A percentile compares a stretch with the other conserved stretches of the same genome.
Conservation (phyloP, 2,888 invertebrate genomes). For the Nephrotoma flavescens region DNA sequence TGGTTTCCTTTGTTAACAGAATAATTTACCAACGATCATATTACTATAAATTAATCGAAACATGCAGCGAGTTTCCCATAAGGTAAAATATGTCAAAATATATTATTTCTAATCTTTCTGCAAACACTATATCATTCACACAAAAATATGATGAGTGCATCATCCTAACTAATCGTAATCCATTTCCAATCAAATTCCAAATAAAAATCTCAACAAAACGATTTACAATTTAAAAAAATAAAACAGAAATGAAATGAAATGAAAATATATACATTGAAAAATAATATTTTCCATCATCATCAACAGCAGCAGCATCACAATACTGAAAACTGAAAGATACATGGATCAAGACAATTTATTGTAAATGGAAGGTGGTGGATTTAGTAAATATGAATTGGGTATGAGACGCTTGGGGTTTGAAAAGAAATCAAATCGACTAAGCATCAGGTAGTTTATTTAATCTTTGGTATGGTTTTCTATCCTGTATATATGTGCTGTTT, state of each 20-base stretch:
- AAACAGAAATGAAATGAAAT: too few relatives aligned
- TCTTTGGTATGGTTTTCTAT: not conserved
- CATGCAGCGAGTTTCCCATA: too few relatives aligned
- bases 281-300: not conserved
- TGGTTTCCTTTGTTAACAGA: too few relatives aligned
- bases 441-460: not conserved
- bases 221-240: not conserved
- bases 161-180: too few relatives aligned
- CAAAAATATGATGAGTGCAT: too few relatives aligned
- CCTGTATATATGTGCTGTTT: not conserved
- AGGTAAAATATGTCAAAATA: too few relatives aligned
- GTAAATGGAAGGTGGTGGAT: not conserved
- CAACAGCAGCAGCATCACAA: not conserved
- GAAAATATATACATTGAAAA: not conserved
- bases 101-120: too few relatives aligned
- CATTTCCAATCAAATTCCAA: not conserved
- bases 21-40: too few relatives aligned
- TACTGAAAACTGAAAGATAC: not conserved
- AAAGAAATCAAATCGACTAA: not conserved
- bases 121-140: too few relatives aligned
- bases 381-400: not conserved
- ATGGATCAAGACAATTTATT: not conserved
- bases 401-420: not conserved
- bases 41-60: too few relatives aligned
- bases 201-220: not conserved